These are phyloP conservation scores for Lepeophtheirus nordmannii DNA, from an alignment of 2,888 invertebrate genomes.

Conservation along the genomic window DNA sequence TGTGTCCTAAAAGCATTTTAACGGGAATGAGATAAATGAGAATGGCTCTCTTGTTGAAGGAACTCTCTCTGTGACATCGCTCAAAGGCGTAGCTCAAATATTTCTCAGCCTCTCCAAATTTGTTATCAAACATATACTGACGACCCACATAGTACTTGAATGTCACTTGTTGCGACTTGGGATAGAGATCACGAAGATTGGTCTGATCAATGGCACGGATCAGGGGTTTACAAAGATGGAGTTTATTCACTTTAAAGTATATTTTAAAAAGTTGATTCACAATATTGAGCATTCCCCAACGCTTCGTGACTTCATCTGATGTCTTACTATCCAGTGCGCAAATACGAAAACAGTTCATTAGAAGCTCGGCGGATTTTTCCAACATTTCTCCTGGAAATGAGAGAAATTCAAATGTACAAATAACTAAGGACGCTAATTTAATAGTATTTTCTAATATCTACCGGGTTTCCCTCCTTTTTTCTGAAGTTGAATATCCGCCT, in stretches of 20 bases:
- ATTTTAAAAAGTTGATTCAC: conserved; percentile 94
- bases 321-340: conserved; percentile 77
- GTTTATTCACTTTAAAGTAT: conserved; percentile 81
- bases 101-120: conserved; percentile 56
- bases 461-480: conserved; percentile 26
- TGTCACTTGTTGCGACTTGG: conserved; percentile 77
- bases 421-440: not conserved
- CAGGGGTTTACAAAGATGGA: conserved; percentile 78
- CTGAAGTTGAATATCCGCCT: conserved; percentile 47
- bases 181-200: conserved; percentile 52
- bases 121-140: conserved; percentile 96
- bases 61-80: conserved; percentile 62
- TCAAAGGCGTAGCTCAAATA: conserved; percentile 50
- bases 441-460: not conserved
- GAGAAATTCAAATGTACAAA: conserved; percentile 24
- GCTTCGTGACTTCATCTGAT: conserved; percentile 75
- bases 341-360: conserved; percentile 82
- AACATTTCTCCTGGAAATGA: conserved; percentile 44
- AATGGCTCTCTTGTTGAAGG: conserved; percentile 75
- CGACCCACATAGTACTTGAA: conserved; percentile 93
- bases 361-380: conserved; percentile 81
- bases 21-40: conserved; percentile 89
- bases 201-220: conserved; percentile 91
- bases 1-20: conserved; percentile 87
- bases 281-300: conserved; percentile 84